Conservation (phyloP, 2,888 invertebrate species). For the Abrostola triplasia region DNA sequence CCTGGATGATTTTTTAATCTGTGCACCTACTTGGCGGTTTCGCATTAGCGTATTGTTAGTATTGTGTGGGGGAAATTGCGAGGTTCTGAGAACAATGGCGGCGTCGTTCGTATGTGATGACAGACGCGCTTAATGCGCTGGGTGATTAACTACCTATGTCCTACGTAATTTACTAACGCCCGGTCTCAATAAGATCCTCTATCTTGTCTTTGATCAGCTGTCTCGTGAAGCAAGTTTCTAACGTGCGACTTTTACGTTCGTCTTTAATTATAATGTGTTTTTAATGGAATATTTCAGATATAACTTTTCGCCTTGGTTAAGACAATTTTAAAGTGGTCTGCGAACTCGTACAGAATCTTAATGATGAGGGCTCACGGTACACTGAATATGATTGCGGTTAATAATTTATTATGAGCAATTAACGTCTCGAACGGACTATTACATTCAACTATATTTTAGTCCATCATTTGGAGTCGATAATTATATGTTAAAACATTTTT, state of each 20-base stretch:
- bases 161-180: constrained; percentile 18
- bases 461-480: too few species aligned
- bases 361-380: not conserved
- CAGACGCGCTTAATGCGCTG: constrained; percentile 46
- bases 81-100: constrained; percentile 54
- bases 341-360: not conserved
- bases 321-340: not conserved
- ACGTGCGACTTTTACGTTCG: not conserved
- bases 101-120: constrained; percentile 30
- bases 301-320: not conserved
- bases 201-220: constrained; percentile 3
- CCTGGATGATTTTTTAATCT: constrained; percentile 87
- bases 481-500: not conserved
- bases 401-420: not conserved
- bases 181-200: not conserved
- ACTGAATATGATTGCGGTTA: not conserved
- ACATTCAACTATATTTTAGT: not conserved
- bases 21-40: constrained; percentile 75
- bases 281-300: not conserved
- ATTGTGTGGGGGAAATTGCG: constrained; percentile 60
- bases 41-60: constrained; percentile 75
- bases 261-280: not conserved
- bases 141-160: constrained; percentile 44
- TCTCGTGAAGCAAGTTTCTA: not conserved
- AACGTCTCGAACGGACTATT: not conserved